Base-by-base conservation (phyloP, 2,797 vertebrate genomes). In the Megalops cyprinoides region DNA sequence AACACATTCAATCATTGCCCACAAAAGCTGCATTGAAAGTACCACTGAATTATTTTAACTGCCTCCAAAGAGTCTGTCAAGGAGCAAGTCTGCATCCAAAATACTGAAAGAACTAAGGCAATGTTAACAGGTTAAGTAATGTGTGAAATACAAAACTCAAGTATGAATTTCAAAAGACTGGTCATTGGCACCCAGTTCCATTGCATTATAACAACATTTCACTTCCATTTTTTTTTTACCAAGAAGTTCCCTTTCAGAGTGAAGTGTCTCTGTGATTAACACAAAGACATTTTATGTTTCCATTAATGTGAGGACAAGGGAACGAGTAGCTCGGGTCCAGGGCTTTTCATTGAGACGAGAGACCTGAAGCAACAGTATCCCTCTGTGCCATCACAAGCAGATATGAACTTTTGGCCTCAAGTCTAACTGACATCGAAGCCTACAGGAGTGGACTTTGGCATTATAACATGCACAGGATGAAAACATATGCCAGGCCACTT, bases 11-110 rank as follows among this genome's bases (percentile, higher is more conserved):
- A 6, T 53, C 25, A 28, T 60, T 62, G 1, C 10, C 28, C 74
- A 80, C 71, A 73, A 79, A 75, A 81, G 78, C 84, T 87, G 85
- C 87, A 86, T 81, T 84, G 80, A 85, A 82, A 85, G 58, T 77
- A 82, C 82, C 62, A 80, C 81, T 73, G 18, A 78, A 23, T 55
- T 46, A n/a, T 15, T 62, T 77, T 25, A 46, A 67, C 53, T 73
- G 56, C 23, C 74, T 53, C 37, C 58, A 42, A 55, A 8, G 5
- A 23, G 10, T 69, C 51, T 37, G 28, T 12, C 48, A 23, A 60
- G 60, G 77, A 14, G 3, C 4, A n/a, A 14, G 10, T 53, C 44
- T 20, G 25, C 28, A 0, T 23, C 18, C 23, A 28, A 14, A 14
- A 34, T 7, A 75, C 46, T 12, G 12, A 51, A 15, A 9, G 8